A percentile compares a stretch with the other conserved stretches of the same genome.
phyloP scores from a whole-genome alignment of 2,888 invertebrate genomes.

The Priocnemis perturbator region DNA sequence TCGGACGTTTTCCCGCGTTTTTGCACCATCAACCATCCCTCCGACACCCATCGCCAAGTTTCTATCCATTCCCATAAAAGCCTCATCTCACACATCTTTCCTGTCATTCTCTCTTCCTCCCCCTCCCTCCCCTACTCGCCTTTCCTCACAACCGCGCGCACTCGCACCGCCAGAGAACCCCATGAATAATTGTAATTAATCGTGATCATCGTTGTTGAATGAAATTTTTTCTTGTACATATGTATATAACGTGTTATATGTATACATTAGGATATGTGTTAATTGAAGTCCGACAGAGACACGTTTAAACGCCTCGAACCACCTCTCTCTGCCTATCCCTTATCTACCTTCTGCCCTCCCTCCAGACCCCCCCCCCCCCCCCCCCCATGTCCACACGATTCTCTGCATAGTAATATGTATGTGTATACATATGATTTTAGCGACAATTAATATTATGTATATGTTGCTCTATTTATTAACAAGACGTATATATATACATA shows the following conservation, averaged over 20 bases:
- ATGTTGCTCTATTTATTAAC: constrained; percentile 74
- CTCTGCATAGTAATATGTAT: constrained; percentile 42
- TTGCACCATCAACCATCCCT: background rate
- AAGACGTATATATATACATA: constrained; percentile 56
- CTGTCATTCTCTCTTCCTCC: background rate
- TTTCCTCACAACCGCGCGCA: constrained; percentile 1
- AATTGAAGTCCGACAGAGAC: constrained; percentile 28
- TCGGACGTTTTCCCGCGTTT: constrained; percentile 51
- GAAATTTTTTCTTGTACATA: constrained; percentile 68
- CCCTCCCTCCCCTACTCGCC: constrained; percentile 5
- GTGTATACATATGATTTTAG: constrained; percentile 63
- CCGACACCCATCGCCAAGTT: constrained; percentile 1
- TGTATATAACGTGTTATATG: constrained; percentile 65
- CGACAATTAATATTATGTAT: constrained; percentile 72
- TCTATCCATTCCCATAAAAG: background rate
- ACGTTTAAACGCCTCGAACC: constrained; percentile 14
- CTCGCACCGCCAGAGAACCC: constrained; percentile 50
- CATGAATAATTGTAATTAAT: constrained; percentile 52
- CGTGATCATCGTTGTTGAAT: constrained; percentile 68
- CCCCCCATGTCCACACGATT: constrained; percentile 36
- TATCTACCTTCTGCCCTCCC: constrained; percentile 15
- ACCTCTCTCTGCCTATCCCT: constrained; percentile 43
- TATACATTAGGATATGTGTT: constrained; percentile 50
- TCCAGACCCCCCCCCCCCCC: constrained; percentile 6
- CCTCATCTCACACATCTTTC: no score